A percentile compares a stretch with the other conserved stretches of the same genome.
Conservation (phyloP, 1,140 invertebrate species). For the Daktulosphaira vitifoliae region DNA sequence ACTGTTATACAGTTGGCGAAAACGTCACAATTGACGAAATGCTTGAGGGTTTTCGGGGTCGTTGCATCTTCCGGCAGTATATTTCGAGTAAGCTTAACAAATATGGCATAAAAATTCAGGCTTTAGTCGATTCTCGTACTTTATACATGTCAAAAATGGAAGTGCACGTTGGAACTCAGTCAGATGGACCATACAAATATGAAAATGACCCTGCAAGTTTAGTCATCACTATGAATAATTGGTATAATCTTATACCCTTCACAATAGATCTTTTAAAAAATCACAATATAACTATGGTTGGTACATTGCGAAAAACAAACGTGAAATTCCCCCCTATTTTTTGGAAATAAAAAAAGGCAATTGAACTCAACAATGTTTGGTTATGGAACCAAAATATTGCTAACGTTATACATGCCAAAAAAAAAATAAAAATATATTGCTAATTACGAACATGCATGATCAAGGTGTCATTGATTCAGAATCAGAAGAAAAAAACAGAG, state of each 20-base stretch:
- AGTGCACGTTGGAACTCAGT: too few relatives aligned
- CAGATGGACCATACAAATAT: constrained; percentile 39
- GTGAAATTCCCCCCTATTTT: too few relatives aligned
- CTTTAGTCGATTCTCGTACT: too few relatives aligned
- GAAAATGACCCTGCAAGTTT: constrained; percentile 38
- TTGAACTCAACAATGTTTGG: constrained; percentile 20
- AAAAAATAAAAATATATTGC: constrained; percentile 41
- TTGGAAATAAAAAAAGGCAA: not conserved
- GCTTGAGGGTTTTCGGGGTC: constrained; percentile 42
- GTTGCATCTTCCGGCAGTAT: constrained; percentile 41
- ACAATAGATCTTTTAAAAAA: constrained; percentile 41
- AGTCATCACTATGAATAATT: constrained; percentile 41
- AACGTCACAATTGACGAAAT: constrained; percentile 44
- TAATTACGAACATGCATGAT: not conserved
- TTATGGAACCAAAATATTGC: constrained; percentile 28
- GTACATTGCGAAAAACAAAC: constrained; percentile 44
- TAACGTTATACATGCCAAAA: constrained; percentile 35
- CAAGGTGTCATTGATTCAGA: too few relatives aligned
- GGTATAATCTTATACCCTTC: constrained; percentile 40
- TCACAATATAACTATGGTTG: constrained; percentile 39
- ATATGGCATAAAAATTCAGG: constrained; percentile 45
- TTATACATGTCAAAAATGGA: too few relatives aligned
- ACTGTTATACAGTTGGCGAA: constrained; percentile 39
- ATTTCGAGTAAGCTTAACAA: constrained; percentile 44
- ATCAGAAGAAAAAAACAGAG: too few relatives aligned